Evolutionary conservation across 2,113 vertebrate genomes (phyloP).

Genomic region (Halcyon malimbica): DNA sequence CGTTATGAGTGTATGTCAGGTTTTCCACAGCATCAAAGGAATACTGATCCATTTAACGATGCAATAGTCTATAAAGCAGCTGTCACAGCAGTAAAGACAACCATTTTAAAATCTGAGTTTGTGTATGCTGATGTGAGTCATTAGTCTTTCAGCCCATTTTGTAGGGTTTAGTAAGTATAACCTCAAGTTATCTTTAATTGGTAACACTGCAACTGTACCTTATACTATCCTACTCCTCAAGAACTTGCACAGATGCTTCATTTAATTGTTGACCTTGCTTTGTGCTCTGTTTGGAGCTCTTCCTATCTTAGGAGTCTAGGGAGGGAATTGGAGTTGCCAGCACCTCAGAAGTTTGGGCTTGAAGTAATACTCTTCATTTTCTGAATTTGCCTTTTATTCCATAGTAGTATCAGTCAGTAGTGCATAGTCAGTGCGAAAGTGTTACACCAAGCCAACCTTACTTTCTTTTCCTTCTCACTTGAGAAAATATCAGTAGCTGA

Average conservation of each 20-base stretch:
- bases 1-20: background rate
- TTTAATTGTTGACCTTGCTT: background rate
- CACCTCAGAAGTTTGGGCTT: background rate
- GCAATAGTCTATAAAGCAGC: slow-evolving; percentile 21
- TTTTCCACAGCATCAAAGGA: background rate
- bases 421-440: background rate
- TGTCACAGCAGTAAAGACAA: slow-evolving; percentile 9
- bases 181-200: background rate
- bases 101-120: slow-evolving; percentile 8
- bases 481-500: background rate
- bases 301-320: background rate
- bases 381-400: background rate
- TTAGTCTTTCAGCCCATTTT: background rate
- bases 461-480: background rate
- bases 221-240: background rate
- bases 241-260: background rate
- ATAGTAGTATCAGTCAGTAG: background rate
- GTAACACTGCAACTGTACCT: background rate
- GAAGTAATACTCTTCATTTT: background rate
- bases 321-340: background rate
- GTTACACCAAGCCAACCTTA: background rate
- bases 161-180: background rate
- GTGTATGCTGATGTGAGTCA: background rate
- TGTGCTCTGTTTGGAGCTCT: background rate
- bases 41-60: slow-evolving; percentile 1